Evolutionary conservation across 2,113 vertebrate genomes (phyloP), one percentile per base, ranked within the genome.

Genomic region (Eidolon helvum): DNA sequence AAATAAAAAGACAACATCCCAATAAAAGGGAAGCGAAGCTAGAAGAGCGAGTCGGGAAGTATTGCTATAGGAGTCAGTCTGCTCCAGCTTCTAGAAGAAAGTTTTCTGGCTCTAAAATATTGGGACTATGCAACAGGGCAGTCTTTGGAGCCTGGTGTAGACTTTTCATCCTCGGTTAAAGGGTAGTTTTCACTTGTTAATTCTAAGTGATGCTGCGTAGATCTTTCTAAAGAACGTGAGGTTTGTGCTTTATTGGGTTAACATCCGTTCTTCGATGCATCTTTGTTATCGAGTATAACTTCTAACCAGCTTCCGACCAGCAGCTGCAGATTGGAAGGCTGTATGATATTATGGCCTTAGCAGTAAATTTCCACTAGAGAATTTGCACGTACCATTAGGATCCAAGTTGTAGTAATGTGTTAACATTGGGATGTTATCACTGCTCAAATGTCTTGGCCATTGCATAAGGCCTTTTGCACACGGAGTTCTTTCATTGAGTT

Each of bases 21-120:
- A 33, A 21, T 10, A 9, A 75, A 43, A 91, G 55, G 7, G 33
- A 9, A 5, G 21, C 2, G 45, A 14, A 48, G 1, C 10, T 22
- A 8, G 53, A 19, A 90, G 45, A 26, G 22, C 8, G 10, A 22
- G 7, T n/a, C 40, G 40, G 55, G 21, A 35, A 21, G 7, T 8
- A 2, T 19, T 14, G 38, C 7, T 2, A 0, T 7, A 63, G 18
- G 43, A 45, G 2, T 19, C 28, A 9, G 16, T 21, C 63, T 8
- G 14, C 33, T 48, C n/a, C 9, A 8, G 0, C 59, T 59, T 77
- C 10, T 59, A 2, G 48, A 55, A 74, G 55, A 35, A 65, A 59
- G 19, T n/a, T 38, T 66, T 38, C 59, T 30, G 43, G 40, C 48
- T 33, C 1, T 7, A 22, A 55, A 45, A 12, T 24, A 30, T 69